These are phyloP conservation scores for Atractosteus spatula DNA, from an alignment of 2,113 vertebrate species.

Conservation along the genomic window DNA sequence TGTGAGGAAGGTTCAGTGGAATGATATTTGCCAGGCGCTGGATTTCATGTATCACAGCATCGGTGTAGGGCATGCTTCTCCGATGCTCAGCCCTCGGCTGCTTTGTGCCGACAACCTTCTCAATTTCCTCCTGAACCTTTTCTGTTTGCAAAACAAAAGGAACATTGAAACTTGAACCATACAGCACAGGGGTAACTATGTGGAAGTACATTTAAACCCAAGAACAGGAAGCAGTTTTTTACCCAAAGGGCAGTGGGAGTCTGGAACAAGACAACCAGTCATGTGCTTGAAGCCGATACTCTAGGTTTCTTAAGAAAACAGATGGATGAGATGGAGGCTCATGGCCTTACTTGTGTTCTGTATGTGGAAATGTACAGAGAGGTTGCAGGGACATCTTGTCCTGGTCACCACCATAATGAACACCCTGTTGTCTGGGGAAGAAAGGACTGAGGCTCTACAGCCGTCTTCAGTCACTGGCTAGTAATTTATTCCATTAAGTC, in stretches of 20 bases:
- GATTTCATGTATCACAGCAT: conserved; percentile 63
- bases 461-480: no score
- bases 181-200: no score
- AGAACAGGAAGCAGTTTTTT: no score
- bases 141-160: conserved; percentile 31
- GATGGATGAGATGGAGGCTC: no score
- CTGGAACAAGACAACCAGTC: neutral
- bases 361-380: neutral
- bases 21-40: conserved; percentile 54
- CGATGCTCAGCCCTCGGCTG: conserved; percentile 45
- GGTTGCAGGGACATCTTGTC: neutral
- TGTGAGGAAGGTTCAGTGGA: conserved; percentile 43
- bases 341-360: neutral
- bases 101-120: conserved; percentile 43
- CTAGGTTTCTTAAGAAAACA: neutral
- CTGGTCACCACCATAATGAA: no score
- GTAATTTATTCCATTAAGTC: no score
- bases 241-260: no score
- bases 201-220: no score
- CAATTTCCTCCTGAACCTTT: conserved; percentile 58
- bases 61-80: conserved; percentile 49
- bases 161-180: no score
- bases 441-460: no score
- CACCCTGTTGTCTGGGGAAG: no score
- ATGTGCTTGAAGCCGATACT: neutral